Conservation (phyloP, 1,140 invertebrate species). For the Frieseomelitta varia region DNA sequence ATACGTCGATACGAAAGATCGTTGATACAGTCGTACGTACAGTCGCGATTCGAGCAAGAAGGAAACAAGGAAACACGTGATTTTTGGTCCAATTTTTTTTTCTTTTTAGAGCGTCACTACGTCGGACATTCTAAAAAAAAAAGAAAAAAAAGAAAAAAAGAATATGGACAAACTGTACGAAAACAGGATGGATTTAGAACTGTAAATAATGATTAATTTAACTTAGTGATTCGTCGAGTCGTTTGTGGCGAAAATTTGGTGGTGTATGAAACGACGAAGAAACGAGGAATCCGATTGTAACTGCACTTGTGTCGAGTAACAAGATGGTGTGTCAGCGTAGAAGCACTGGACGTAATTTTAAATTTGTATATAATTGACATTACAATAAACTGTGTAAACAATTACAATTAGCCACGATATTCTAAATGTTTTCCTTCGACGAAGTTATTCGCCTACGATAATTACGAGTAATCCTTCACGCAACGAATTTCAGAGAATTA, state of each 20-base stretch:
- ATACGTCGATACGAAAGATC: constrained; percentile 9
- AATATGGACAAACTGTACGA: constrained; percentile 8
- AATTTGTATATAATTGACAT: constrained; percentile 80
- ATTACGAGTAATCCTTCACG: background rate
- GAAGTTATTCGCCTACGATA: background rate
- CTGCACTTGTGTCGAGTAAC: constrained; percentile 52
- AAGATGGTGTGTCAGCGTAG: constrained; percentile 53
- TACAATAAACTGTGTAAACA: constrained; percentile 76
- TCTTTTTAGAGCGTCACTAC: background rate
- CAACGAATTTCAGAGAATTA: background rate
- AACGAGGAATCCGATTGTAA: constrained; percentile 49
- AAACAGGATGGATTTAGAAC: constrained; percentile 41
- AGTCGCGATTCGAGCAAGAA: constrained; percentile 26
- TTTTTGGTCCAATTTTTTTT: constrained; percentile 34
- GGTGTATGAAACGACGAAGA: constrained; percentile 10
- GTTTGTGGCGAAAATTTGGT: constrained; percentile 16
- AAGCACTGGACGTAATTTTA: constrained; percentile 73
- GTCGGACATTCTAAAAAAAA: constrained; percentile 1
- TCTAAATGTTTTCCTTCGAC: background rate
- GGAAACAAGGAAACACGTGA: background rate
- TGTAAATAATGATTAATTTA: constrained; percentile 65
- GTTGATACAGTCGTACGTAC: constrained; percentile 35
- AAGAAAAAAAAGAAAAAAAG: background rate
- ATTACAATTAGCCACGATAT: constrained; percentile 15
- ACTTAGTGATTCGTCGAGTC: constrained; percentile 54